Percentiles rank a stretch among this genome's conserved stretches.
These are phyloP conservation scores for Pectinophora gossypiella DNA, from an alignment of 1,140 invertebrate species.

Conservation along the genomic window DNA sequence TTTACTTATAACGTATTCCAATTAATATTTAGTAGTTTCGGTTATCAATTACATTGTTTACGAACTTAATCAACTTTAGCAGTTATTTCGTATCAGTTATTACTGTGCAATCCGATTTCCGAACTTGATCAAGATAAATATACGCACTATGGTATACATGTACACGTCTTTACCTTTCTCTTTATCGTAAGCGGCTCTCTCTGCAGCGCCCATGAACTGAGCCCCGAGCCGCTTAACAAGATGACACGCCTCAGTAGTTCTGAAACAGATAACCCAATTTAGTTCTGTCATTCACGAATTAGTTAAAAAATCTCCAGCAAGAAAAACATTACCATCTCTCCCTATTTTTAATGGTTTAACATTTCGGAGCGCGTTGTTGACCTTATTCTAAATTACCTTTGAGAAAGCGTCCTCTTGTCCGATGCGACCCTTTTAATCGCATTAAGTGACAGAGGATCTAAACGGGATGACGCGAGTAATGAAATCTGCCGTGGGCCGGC, in stretches of 20 bases:
- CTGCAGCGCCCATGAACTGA: slow-evolving; percentile 96
- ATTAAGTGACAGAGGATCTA: slow-evolving; percentile 47
- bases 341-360: slow-evolving; percentile 7
- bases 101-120: no score
- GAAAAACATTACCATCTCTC: no score
- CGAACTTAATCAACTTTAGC: no score
- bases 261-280: slow-evolving; percentile 76
- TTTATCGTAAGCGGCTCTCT: slow-evolving; percentile 89
- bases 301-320: no score
- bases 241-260: slow-evolving; percentile 94
- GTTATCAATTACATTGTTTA: no score
- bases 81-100: no score
- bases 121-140: no score
- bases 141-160: no score
- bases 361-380: slow-evolving; percentile 14
- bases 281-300: slow-evolving; percentile 55
- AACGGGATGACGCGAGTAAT: slow-evolving; percentile 47
- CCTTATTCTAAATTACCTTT: slow-evolving; percentile 32
- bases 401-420: slow-evolving; percentile 23
- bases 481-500: slow-evolving; percentile 42
- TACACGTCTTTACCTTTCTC: slow-evolving; percentile 75
- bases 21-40: no score
- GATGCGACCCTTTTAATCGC: slow-evolving; percentile 47
- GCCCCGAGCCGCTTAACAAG: slow-evolving; percentile 94
- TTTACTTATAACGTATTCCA: no score